Percentiles rank a stretch among this genome's conserved stretches.
These are phyloP conservation scores for Distichodus sexfasciatus DNA, from an alignment of 2,797 vertebrate genomes.

Conservation along the genomic window DNA sequence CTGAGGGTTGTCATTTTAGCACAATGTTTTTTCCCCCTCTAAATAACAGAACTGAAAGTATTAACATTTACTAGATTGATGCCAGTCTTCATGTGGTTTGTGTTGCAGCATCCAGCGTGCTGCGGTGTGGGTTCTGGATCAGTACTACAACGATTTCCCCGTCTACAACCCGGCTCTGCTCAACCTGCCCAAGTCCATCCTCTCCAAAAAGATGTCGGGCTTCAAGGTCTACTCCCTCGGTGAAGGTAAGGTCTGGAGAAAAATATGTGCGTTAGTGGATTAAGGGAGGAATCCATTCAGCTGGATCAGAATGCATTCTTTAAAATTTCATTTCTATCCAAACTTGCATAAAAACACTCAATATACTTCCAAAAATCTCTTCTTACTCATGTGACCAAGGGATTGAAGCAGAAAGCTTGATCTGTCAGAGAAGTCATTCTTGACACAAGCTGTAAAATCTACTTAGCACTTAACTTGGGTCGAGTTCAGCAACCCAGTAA, in stretches of 20 bases:
- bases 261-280: neutral
- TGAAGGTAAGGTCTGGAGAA: slow-evolving; percentile 75
- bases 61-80: neutral
- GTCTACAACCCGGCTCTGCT: slow-evolving; percentile 92
- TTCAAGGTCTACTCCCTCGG: slow-evolving; percentile 94
- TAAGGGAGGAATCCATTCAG: too few relatives aligned
- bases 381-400: neutral
- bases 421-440: too few relatives aligned
- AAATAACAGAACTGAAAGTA: neutral
- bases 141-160: slow-evolving; percentile 92
- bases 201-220: slow-evolving; percentile 91
- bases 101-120: slow-evolving; percentile 86
- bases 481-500: too few relatives aligned
- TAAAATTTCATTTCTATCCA: too few relatives aligned
- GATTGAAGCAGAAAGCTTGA: too few relatives aligned
- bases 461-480: too few relatives aligned
- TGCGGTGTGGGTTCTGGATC: slow-evolving; percentile 89
- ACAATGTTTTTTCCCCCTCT: neutral
- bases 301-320: too few relatives aligned
- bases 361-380: neutral
- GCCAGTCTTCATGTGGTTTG: neutral
- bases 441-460: too few relatives aligned
- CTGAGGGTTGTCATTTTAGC: neutral
- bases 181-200: slow-evolving; percentile 92
- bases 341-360: too few relatives aligned